These are phyloP conservation scores for Holothuria glaberrima DNA, from an alignment of 35 echinoderm and acorn worm genomes.

Conservation along the genomic window DNA sequence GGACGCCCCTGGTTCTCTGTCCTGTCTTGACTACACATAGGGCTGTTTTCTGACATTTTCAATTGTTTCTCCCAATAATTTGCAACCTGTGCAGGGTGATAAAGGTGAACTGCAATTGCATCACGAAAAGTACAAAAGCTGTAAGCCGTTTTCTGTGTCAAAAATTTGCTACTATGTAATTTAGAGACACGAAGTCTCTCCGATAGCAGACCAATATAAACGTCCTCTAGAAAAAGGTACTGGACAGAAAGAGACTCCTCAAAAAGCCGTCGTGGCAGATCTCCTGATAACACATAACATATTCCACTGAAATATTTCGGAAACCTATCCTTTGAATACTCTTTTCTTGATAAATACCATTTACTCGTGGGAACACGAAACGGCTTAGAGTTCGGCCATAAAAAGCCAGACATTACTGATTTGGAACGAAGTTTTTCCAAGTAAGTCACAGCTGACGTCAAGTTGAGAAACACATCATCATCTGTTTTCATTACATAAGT, in stretches of 20 bases:
- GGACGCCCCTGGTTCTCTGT: no score
- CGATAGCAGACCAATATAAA: background rate
- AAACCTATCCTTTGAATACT: background rate
- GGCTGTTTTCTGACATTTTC: no score
- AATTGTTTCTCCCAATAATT: background rate
- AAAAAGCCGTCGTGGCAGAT: background rate
- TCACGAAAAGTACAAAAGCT: background rate
- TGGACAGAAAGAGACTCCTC: background rate
- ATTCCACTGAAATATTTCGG: background rate
- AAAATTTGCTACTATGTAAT: background rate
- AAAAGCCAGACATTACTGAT: background rate
- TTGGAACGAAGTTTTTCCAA: background rate
- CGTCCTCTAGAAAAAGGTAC: background rate
- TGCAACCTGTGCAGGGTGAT: background rate
- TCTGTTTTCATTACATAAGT: constrained; percentile 49
- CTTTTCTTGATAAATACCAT: background rate
- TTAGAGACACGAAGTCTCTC: background rate
- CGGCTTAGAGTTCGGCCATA: background rate
- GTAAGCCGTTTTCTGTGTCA: background rate
- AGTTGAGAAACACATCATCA: constrained; percentile 57
- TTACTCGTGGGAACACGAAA: background rate
- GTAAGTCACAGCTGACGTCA: background rate
- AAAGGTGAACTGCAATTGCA: background rate
- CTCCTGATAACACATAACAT: background rate
- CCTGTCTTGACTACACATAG: no score